Evolutionary conservation across 2,888 invertebrate species (phyloP).

Genomic region (Eupithecia tripunctaria): DNA sequence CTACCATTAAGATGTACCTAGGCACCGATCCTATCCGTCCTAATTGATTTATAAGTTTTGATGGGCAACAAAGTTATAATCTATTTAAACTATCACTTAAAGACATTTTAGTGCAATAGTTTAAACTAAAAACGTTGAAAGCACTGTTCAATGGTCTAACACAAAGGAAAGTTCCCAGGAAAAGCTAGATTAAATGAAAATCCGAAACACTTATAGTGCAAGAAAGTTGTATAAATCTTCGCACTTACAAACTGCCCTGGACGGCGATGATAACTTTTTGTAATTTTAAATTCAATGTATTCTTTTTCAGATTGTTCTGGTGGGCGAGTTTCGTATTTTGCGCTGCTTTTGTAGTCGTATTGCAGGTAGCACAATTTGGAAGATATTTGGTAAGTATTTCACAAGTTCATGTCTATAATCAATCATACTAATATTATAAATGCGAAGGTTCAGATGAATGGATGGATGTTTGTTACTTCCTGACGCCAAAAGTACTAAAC

Average conservation of each 20-base stretch:
- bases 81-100: not conserved
- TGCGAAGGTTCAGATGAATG: too few relatives aligned
- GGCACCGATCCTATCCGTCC: too few relatives aligned
- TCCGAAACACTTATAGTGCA: conserved; percentile 8
- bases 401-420: not conserved
- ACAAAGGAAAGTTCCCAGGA: not conserved
- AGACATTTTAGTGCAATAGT: not conserved
- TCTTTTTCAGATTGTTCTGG: conserved; percentile 71
- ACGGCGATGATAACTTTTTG: conserved; percentile 11
- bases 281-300: conserved; percentile 4
- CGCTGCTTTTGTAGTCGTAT: conserved; percentile 54
- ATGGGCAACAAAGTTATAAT: too few relatives aligned
- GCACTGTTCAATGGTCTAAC: not conserved
- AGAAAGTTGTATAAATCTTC: not conserved
- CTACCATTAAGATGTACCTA: too few relatives aligned
- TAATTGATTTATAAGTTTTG: too few relatives aligned
- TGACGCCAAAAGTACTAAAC: too few relatives aligned
- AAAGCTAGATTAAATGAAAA: conserved; percentile 13
- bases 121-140: not conserved
- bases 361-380: conserved; percentile 63
- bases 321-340: conserved; percentile 56
- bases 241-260: conserved; percentile 5
- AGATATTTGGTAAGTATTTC: conserved; percentile 66
- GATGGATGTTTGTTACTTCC: too few relatives aligned
- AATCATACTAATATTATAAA: too few relatives aligned